Conservation (phyloP, 2,113 vertebrate species). For the Paramisgurnus dabryanus region DNA sequence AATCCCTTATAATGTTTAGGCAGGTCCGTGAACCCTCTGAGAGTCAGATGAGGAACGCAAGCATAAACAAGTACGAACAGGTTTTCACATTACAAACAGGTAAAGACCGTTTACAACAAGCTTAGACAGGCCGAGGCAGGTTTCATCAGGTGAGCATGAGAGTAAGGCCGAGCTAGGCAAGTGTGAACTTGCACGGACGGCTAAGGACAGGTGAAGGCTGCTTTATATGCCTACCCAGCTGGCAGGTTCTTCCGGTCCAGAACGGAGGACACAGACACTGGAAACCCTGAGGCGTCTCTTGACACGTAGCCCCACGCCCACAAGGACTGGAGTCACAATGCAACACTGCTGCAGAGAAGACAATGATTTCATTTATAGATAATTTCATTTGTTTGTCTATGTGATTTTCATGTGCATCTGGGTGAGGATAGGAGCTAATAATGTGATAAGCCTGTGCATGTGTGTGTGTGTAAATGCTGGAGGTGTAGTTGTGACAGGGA, state of each 20-base stretch:
- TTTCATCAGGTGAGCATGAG: constrained; percentile 30
- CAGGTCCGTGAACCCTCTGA: constrained; percentile 10
- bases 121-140: constrained; percentile 45
- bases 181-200: constrained; percentile 22
- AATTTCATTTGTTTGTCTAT: neutral
- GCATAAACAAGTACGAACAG: neutral
- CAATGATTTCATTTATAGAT: neutral
- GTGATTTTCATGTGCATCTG: neutral
- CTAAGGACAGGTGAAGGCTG: constrained; percentile 23
- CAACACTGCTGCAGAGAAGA: constrained; percentile 77
- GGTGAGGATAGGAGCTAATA: neutral
- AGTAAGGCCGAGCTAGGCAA: neutral
- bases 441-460: neutral
- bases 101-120: constrained; percentile 30
- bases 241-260: constrained; percentile 95
- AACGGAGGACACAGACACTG: constrained; percentile 90
- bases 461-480: neutral
- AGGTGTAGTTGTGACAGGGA: neutral
- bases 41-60: neutral
- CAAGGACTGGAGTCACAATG: constrained; percentile 92
- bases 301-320: constrained; percentile 90
- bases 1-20: neutral
- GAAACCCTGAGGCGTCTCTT: constrained; percentile 86
- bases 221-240: constrained; percentile 82
- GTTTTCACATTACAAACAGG: constrained; percentile 7